Conservation (phyloP, 2,113 vertebrate genomes). For the Antigone vipio region DNA sequence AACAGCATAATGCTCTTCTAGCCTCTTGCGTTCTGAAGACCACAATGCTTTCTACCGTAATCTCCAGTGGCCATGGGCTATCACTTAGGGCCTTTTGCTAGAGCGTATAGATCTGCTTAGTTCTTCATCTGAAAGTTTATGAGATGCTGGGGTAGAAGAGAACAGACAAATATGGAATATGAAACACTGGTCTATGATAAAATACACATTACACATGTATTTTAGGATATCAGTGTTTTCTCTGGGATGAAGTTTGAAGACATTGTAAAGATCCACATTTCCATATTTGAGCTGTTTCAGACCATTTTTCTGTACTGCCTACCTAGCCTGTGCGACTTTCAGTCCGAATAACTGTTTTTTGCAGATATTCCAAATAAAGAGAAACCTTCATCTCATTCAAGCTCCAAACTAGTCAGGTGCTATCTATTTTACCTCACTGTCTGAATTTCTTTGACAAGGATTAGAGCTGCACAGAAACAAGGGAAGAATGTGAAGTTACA, state of each 20-base stretch:
- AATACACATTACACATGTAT: background rate
- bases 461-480: background rate
- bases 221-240: background rate
- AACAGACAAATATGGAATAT: background rate
- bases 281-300: background rate
- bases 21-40: background rate
- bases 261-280: accelerated
- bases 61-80: background rate
- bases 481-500: background rate
- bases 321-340: background rate
- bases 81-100: background rate
- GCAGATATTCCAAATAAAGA: background rate
- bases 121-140: background rate
- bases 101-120: background rate
- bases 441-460: background rate
- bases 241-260: background rate
- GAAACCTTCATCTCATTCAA: background rate
- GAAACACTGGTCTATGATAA: background rate
- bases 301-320: background rate
- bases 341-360: background rate
- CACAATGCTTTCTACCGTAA: accelerated
- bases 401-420: background rate
- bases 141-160: background rate
- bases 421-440: background rate
- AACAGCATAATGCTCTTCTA: background rate